Evolutionary conservation across 1,140 invertebrate species (phyloP).

Genomic region (Drosophila orosa): DNA sequence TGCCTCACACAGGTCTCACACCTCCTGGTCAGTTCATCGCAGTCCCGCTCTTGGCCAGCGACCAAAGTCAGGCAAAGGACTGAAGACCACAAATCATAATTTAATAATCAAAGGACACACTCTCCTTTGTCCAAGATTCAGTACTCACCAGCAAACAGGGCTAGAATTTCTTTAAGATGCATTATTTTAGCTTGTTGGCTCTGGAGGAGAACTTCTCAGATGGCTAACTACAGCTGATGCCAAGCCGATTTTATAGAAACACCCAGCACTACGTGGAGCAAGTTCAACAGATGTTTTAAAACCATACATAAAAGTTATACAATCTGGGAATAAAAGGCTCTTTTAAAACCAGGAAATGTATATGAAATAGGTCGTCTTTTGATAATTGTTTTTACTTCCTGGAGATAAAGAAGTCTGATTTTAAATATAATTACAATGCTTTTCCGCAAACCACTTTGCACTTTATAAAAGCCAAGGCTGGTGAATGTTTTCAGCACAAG

Average conservation of each 20-base stretch:
- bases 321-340: slow-evolving; percentile 1
- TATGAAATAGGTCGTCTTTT: slow-evolving; percentile 6
- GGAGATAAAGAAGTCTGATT: not conserved
- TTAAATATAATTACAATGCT: not conserved
- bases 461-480: slow-evolving; percentile 27
- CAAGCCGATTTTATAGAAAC: slow-evolving; percentile 30
- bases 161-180: slow-evolving; percentile 4
- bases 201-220: slow-evolving; percentile 13
- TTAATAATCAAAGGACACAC: no score
- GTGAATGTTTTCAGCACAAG: slow-evolving; percentile 1
- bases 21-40: slow-evolving; percentile 7
- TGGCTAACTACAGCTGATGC: slow-evolving; percentile 7
- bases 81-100: not conserved
- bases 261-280: not conserved
- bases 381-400: slow-evolving; percentile 11
- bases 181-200: slow-evolving; percentile 11
- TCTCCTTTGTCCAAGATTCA: not conserved
- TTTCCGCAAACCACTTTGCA: not conserved
- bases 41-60: slow-evolving; percentile 31
- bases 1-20: slow-evolving; percentile 14
- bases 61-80: slow-evolving; percentile 35
- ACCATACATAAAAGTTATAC: slow-evolving; percentile 4
- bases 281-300: slow-evolving; percentile 6
- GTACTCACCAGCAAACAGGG: slow-evolving; percentile 19
- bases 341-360: not conserved